Evolutionary conservation across 2,888 invertebrate species (phyloP), one percentile per base, ranked within the genome.

Genomic region (Hofmannophila pseudospretella): DNA sequence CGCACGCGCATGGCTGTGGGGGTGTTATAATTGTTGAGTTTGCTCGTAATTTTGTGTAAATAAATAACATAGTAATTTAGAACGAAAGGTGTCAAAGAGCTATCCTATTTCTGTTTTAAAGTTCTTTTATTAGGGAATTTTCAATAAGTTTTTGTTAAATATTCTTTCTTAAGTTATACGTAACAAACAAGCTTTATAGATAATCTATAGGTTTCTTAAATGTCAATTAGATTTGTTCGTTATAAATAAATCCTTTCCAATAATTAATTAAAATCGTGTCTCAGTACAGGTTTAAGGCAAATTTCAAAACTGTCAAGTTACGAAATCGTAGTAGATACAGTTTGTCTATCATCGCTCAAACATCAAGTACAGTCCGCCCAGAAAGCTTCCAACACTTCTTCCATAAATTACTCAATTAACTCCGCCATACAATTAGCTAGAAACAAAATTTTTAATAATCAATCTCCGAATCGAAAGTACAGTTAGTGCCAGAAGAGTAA

Each of bases 401-500:
- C 43, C 57, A 69, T 72, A 66, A 70, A 78, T 79, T 70, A 76
- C 77, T 74, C 71, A 76, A 82, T 82, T 78, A 82, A 62, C 60
- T 58, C 53, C 51, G 60, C 58, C 67, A 54, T 73, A 57, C 75
- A 79, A 82, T 81, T 81, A 80, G 71, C 60, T 66, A 54, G 56
- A 59, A 66, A 73, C 66, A 67, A 69, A 71, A 69, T 73, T 57
- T 67, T 72, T 68, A 73, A 77, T 81, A 81, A 81, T 80, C 80
- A 80, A 84, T 82, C 79, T 76, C 54, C 54, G 57, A 59, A 69
- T 68, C 52, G 79, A 81, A 81, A 82, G 82, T 80, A 74, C 76
- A 54, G 79, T 75, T 78, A 79, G 67, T 42, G 66, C 68, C 66
- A 58, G 66, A 72, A 69, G 67, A 60, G 67, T 64, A 53, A 50